A percentile compares a stretch with the other conserved stretches of the same genome.
Evolutionary conservation across 2,113 vertebrate genomes (phyloP).

Genomic region (Pseudolaguvia tuberculata): DNA sequence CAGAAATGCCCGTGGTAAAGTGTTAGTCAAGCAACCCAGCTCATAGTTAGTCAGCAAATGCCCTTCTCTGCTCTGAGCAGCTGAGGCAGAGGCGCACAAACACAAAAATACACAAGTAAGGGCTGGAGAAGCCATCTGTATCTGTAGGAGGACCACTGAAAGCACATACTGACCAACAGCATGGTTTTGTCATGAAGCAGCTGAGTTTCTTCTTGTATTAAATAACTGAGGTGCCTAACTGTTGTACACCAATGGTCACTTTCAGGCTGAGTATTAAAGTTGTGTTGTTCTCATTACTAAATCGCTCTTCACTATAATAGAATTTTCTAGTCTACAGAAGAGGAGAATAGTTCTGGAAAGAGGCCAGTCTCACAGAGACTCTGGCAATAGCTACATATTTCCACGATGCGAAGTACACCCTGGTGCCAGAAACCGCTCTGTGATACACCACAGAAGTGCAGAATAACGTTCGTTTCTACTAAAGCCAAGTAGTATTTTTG

Average conservation of each 20-base stretch:
- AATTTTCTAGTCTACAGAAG: not conserved
- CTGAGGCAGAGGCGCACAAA: conserved; percentile 33
- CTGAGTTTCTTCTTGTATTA: conserved; percentile 3
- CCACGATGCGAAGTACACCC: conserved; percentile 5
- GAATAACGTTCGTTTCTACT: conserved; percentile 2
- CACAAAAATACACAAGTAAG: conserved; percentile 32
- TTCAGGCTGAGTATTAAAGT: not conserved
- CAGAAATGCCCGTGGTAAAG: conserved; percentile 40
- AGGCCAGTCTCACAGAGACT: conserved; percentile 8
- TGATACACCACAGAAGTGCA: conserved; percentile 5
- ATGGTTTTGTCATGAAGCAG: conserved; percentile 9
- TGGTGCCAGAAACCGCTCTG: conserved; percentile 18
- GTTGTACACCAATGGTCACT: not conserved
- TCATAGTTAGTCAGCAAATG: conserved; percentile 42
- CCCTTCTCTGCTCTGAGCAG: conserved; percentile 38
- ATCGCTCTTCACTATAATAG: not conserved
- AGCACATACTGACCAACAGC: conserved; percentile 34
- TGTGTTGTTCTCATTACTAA: not conserved
- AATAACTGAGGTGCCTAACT: not conserved
- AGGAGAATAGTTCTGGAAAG: not conserved
- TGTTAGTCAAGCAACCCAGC: conserved; percentile 36
- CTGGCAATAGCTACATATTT: conserved; percentile 13
- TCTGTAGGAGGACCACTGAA: conserved; percentile 42
- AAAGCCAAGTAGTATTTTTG: conserved; percentile 9
- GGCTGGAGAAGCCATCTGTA: conserved; percentile 47